These are phyloP conservation scores for Tragelaphus imberbis DNA, from an alignment of 2,113 vertebrate genomes.

Conservation along the genomic window DNA sequence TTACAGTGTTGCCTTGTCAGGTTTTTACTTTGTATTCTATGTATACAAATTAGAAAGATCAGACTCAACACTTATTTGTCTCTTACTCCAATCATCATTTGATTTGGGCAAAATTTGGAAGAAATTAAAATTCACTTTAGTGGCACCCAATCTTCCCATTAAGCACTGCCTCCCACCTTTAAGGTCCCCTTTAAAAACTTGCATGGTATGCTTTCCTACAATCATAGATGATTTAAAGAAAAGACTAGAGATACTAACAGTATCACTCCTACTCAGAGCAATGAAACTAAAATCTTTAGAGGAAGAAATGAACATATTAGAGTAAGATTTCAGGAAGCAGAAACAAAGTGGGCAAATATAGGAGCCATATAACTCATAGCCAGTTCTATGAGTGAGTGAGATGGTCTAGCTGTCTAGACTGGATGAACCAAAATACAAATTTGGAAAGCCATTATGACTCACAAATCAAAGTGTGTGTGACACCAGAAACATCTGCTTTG, in stretches of 20 bases:
- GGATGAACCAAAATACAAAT: neutral
- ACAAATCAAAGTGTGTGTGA: neutral
- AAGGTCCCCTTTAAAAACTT: neutral
- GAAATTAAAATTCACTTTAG: neutral
- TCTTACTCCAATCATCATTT: neutral
- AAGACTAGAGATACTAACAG: neutral
- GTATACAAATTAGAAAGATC: neutral
- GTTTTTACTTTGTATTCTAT: neutral
- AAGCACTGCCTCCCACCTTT: neutral
- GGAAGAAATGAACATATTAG: neutral
- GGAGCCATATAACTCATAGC: neutral
- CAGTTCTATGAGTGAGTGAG: neutral
- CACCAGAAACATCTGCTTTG: neutral
- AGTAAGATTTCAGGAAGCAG: neutral
- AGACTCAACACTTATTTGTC: neutral
- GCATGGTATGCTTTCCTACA: neutral
- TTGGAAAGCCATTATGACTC: neutral
- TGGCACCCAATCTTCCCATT: neutral
- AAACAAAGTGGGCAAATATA: neutral
- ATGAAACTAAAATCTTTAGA: neutral
- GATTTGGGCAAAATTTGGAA: constrained; percentile 10
- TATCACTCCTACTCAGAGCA: neutral
- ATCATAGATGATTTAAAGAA: neutral
- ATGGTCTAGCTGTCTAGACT: neutral
- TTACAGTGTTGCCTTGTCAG: neutral